Base-by-base conservation (phyloP, 1,140 invertebrate species). In the Propsilocerus akamusi region DNA sequence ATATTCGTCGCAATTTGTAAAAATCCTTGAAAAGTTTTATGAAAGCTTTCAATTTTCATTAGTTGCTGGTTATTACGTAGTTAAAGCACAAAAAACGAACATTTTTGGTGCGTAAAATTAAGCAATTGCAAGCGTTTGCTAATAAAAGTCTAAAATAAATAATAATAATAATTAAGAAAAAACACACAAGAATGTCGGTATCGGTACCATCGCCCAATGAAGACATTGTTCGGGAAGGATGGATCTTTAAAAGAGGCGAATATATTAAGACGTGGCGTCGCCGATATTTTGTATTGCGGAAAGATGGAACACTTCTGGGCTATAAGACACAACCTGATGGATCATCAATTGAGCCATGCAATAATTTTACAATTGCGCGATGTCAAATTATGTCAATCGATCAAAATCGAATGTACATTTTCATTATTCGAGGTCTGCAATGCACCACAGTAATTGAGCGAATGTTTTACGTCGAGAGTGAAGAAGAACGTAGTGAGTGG, bases 361-460 rank as follows among this genome's bases (percentile, higher is more conserved):
- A 99, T 68, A 96, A 97, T 69, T 99, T 99, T 63, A 98, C 93
- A 12, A 95, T 99, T 8, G 83, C 85, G 69, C 86, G 87, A 54
- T 97, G 93, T 70, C 88, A 98, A 74, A 86, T 97, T 48, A 93
- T 97, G 86, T 86, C 85, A 47, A 79, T 83, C 34, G 94, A 99
- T 65, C 80, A 87, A 57, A 95, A 95, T 3, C 93, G 93, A 62
- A 86, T 92, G 2, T 95, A 82, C 64, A 97, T 93, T 34, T 99
- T 99, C 69, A 85, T 97, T 47, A 95, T 99, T 53, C 76, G 94
- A 56, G 94, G 95, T 26, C 74, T 99, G 22, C 95, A 98, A 67
- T 95, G 89, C 90, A 96, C 94, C 10, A 92, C 90, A 24, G 90
- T 98, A 47, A 98, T 99, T 56, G 96, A 99, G 68, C 73, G 96